Conservation (phyloP, 1,140 invertebrate genomes). For the Papilio machaon region DNA sequence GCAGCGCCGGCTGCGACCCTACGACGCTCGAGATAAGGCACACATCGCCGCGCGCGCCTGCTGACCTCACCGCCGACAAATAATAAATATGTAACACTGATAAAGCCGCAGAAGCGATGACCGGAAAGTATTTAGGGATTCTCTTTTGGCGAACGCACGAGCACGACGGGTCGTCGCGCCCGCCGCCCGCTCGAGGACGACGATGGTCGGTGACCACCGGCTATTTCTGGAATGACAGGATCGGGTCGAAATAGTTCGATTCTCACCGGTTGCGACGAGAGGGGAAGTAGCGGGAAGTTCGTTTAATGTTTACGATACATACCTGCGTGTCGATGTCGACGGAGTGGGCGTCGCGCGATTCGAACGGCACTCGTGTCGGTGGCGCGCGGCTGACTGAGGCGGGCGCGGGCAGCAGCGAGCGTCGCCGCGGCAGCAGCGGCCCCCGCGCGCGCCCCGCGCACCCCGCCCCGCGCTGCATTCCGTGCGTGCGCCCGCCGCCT, state of each 20-base stretch:
- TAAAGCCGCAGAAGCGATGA: constrained; percentile 78
- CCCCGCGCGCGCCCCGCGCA: constrained; percentile 65
- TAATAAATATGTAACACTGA: constrained; percentile 82
- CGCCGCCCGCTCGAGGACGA: constrained; percentile 47
- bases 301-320: constrained; percentile 53
- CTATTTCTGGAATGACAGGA: constrained; percentile 57
- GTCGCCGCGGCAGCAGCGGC: constrained; percentile 71
- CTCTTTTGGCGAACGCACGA: constrained; percentile 64
- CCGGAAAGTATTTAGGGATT: constrained; percentile 76
- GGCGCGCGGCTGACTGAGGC: constrained; percentile 74
- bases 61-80: constrained; percentile 77
- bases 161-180: constrained; percentile 59
- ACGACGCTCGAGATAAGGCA: constrained; percentile 73
- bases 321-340: constrained; percentile 64
- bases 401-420: constrained; percentile 62
- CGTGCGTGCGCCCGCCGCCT: constrained; percentile 65
- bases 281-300: constrained; percentile 56
- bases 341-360: constrained; percentile 60
- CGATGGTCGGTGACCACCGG: constrained; percentile 47
- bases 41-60: constrained; percentile 69
- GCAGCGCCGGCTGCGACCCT: constrained; percentile 58
- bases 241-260: constrained; percentile 40
- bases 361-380: constrained; percentile 70
- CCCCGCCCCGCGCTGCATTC: constrained; percentile 62
- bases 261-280: constrained; percentile 31